Percentiles rank a stretch among this genome's conserved stretches.
Conservation (phyloP, 2,888 invertebrate species). For the Ormyrus rosae region DNA sequence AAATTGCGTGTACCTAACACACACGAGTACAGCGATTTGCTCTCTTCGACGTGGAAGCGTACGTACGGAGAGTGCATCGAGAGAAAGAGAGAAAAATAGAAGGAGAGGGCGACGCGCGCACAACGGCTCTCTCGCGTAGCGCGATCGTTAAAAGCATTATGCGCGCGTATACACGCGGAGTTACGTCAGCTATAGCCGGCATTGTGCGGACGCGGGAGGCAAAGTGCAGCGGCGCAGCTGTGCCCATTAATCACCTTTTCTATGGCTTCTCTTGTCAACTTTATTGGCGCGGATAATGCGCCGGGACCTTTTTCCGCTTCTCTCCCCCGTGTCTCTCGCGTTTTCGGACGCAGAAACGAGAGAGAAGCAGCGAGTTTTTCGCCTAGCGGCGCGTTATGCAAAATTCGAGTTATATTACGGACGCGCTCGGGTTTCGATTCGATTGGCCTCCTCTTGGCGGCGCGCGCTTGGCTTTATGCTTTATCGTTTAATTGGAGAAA, state of each 20-base stretch:
- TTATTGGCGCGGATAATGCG: neutral
- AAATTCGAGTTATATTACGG: slow-evolving; percentile 12
- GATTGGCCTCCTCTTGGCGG: neutral
- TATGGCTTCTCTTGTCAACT: slow-evolving; percentile 27
- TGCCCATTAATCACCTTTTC: slow-evolving; percentile 32
- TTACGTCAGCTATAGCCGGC: slow-evolving; percentile 25
- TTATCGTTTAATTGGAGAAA: slow-evolving; percentile 51
- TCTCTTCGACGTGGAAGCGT: too few species aligned
- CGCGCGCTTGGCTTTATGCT: neutral
- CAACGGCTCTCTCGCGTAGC: too few species aligned
- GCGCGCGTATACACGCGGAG: neutral
- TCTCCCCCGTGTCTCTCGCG: too few species aligned
- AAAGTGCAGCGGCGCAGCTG: slow-evolving; percentile 6
- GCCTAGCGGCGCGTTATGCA: slow-evolving; percentile 11
- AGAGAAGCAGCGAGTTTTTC: too few species aligned
- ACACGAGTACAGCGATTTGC: too few species aligned
- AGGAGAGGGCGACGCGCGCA: too few species aligned
- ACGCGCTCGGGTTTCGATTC: neutral
- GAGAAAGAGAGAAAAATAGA: neutral
- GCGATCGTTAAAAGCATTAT: neutral
- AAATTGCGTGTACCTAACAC: too few species aligned
- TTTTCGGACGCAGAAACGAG: too few species aligned
- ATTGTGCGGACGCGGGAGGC: slow-evolving; percentile 5
- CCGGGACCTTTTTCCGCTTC: too few species aligned
- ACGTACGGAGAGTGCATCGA: neutral